phyloP scores from a whole-genome alignment of 2,797 vertebrate genomes.

The Syngnathus acus region DNA sequence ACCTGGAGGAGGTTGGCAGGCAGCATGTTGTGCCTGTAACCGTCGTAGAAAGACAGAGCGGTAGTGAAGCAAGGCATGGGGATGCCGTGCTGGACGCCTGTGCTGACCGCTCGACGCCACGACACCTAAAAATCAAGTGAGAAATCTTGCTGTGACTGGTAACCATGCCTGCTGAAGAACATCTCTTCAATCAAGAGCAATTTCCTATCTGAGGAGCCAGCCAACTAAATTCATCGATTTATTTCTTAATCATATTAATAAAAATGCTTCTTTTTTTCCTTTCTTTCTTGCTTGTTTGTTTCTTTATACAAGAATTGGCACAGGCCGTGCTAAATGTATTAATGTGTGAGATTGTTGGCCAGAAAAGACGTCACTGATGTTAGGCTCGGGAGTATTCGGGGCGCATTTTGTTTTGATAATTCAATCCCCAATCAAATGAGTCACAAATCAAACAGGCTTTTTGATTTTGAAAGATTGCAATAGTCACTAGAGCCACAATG shows the following conservation, averaged over 20 bases:
- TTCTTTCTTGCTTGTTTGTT: neutral
- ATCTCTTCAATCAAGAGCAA: no score
- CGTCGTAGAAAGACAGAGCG: conserved; percentile 93
- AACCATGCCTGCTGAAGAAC: no score
- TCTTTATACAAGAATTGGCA: no score
- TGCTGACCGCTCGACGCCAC: conserved; percentile 82
- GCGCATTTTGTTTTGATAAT: neutral
- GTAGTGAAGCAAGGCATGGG: conserved; percentile 98
- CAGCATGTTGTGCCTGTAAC: conserved; percentile 83
- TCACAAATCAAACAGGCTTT: neutral
- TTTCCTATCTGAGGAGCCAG: neutral
- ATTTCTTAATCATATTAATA: neutral
- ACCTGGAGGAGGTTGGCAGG: conserved; percentile 97
- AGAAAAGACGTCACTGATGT: neutral
- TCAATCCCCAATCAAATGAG: neutral
- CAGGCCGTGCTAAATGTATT: no score
- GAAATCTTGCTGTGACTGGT: neutral
- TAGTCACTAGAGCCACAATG: neutral
- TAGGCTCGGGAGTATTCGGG: neutral
- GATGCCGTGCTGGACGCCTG: conserved; percentile 85
- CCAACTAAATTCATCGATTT: neutral
- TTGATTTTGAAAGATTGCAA: neutral
- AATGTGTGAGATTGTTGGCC: neutral
- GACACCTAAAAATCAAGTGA: conserved; percentile 68
- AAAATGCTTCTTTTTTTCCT: neutral